Conservation (phyloP, 2,888 invertebrate genomes). For the Limulus polyphemus region DNA sequence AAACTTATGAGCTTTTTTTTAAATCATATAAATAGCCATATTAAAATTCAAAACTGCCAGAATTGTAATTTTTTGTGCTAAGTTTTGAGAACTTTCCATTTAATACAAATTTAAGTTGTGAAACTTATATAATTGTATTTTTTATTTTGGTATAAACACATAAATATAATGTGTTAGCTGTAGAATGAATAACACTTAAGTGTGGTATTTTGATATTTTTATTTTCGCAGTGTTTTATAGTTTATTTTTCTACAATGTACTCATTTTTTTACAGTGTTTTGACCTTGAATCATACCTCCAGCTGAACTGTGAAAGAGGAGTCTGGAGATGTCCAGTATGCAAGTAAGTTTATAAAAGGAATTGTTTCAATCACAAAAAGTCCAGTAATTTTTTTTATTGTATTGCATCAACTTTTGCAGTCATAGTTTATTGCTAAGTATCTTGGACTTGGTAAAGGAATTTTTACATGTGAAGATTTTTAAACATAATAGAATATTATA, state of each 20-base stretch:
- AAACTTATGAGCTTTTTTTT: no score
- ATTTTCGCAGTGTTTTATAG: no score
- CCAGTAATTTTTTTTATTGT: no score
- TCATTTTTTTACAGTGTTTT: constrained; percentile 51
- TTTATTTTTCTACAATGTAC: no score
- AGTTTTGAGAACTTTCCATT: constrained; percentile 3
- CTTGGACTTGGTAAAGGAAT: no score
- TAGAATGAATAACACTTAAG: not conserved
- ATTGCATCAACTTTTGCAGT: no score
- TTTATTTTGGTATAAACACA: not conserved
- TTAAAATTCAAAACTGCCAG: no score
- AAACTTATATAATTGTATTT: not conserved
- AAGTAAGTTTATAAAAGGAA: constrained; percentile 58
- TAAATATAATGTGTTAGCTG: not conserved
- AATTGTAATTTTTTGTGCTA: not conserved
- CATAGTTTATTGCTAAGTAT: no score
- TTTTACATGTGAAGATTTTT: no score
- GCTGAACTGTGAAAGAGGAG: constrained; percentile 86
- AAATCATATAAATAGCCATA: no score
- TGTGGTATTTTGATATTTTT: constrained; percentile 3
- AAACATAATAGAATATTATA: no score
- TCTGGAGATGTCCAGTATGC: constrained; percentile 96
- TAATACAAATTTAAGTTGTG: constrained; percentile 3
- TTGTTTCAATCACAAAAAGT: no score
- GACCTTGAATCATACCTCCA: constrained; percentile 91